Evolutionary conservation across 2,113 vertebrate genomes (phyloP).

Genomic region (Suricata suricatta): DNA sequence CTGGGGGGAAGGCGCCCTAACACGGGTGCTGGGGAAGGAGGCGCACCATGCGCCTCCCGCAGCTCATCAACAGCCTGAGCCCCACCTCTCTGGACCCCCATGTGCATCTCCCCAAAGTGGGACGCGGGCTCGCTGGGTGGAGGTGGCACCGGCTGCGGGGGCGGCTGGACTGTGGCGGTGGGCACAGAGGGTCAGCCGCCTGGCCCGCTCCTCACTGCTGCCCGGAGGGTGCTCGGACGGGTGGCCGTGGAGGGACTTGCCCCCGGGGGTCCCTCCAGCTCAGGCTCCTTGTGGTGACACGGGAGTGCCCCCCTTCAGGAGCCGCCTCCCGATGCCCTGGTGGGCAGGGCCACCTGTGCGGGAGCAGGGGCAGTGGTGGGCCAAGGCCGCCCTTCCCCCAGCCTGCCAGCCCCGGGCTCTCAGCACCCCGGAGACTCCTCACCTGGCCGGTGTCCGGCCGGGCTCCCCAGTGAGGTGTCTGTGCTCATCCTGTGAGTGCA

Average conservation of each 20-base stretch:
- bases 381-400: background rate
- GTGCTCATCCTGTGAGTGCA: accelerated
- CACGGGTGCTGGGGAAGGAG: too few relatives aligned
- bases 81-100: background rate
- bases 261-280: background rate
- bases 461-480: background rate
- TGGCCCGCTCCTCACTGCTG: background rate
- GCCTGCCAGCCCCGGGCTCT: background rate
- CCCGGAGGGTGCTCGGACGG: accelerated
- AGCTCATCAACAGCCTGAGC: background rate
- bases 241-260: background rate
- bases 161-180: background rate
- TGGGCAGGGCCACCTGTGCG: background rate
- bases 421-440: background rate
- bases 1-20: background rate
- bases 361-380: background rate
- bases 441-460: background rate
- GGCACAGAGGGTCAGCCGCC: accelerated
- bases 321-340: background rate
- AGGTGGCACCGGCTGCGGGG: background rate
- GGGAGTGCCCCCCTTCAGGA: background rate
- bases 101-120: background rate
- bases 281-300: background rate
- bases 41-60: too few relatives aligned
- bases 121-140: background rate